Evolutionary conservation across 1,140 invertebrate species (phyloP).

Genomic region (Trichonephila clavipes): DNA sequence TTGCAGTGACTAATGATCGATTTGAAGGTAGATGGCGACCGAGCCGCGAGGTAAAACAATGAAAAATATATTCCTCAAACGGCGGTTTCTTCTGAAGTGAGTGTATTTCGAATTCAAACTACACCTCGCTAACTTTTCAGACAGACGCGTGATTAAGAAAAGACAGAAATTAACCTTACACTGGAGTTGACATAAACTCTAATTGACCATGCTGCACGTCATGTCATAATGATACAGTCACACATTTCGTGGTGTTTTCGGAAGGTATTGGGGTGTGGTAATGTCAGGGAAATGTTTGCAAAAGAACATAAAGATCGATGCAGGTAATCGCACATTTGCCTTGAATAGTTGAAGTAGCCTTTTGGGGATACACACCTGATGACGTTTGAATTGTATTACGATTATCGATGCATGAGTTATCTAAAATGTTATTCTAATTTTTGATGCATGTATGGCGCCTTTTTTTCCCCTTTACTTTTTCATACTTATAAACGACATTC

Average conservation of each 20-base stretch:
- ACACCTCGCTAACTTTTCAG: background rate
- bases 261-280: background rate
- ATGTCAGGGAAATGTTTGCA: background rate
- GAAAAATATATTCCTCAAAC: slow-evolving; percentile 22
- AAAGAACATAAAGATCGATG: no score
- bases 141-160: background rate
- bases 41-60: slow-evolving; percentile 50
- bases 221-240: slow-evolving; percentile 27
- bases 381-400: no score
- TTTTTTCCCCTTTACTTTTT: no score
- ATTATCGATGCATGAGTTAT: no score
- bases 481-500: no score
- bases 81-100: slow-evolving; percentile 33
- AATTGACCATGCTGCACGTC: slow-evolving; percentile 7
- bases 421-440: no score
- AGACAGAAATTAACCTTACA: background rate
- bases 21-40: background rate
- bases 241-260: background rate
- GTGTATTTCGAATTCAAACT: slow-evolving; percentile 10
- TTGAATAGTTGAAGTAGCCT: no score
- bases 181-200: slow-evolving; percentile 18
- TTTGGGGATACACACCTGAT: background rate
- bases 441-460: no score
- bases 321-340: no score
- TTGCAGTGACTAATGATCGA: slow-evolving; percentile 68